These are phyloP conservation scores for Thaumetopoea pityocampa DNA, from an alignment of 1,140 invertebrate genomes.

Conservation along the genomic window DNA sequence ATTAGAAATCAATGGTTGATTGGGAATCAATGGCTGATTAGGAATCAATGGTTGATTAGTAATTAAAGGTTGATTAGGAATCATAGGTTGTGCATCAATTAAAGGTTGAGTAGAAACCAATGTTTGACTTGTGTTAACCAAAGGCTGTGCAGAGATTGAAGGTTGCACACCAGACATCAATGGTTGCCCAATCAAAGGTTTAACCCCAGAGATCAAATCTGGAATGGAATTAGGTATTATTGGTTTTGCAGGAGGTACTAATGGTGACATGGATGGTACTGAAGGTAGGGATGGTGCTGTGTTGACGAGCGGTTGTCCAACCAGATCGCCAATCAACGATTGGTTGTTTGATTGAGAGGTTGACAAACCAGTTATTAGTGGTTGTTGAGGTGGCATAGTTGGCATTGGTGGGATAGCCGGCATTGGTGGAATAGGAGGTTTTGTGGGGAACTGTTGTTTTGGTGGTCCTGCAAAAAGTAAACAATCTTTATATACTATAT, in stretches of 20 bases:
- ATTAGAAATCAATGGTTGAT: constrained; percentile 22
- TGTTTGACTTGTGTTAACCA: constrained; percentile 27
- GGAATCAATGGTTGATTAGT: constrained; percentile 14
- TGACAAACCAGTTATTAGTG: constrained; percentile 35
- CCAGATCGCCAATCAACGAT: constrained; percentile 35
- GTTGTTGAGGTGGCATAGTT: constrained; percentile 34
- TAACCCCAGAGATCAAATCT: constrained; percentile 59
- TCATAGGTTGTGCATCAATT: constrained; percentile 24
- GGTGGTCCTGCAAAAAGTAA: constrained; percentile 31
- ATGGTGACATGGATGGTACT: constrained; percentile 24
- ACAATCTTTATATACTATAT: constrained; percentile 6
- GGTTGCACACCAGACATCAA: constrained; percentile 6
- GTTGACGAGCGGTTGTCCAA: constrained; percentile 13
- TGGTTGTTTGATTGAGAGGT: constrained; percentile 27
- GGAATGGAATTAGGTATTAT: constrained; percentile 33
- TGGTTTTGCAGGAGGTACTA: constrained; percentile 38
- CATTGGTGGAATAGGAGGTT: constrained; percentile 32
- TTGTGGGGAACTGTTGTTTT: constrained; percentile 39
- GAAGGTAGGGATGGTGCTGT: constrained; percentile 19
- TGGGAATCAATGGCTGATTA: constrained; percentile 12
- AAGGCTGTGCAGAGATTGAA: constrained; percentile 21
- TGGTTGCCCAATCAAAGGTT: constrained; percentile 38
- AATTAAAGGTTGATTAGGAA: constrained; percentile 20
- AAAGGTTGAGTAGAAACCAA: constrained; percentile 9
- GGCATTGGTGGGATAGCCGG: constrained; percentile 61